Conservation (phyloP, 2,888 invertebrate species). For the Eurois occulta region DNA sequence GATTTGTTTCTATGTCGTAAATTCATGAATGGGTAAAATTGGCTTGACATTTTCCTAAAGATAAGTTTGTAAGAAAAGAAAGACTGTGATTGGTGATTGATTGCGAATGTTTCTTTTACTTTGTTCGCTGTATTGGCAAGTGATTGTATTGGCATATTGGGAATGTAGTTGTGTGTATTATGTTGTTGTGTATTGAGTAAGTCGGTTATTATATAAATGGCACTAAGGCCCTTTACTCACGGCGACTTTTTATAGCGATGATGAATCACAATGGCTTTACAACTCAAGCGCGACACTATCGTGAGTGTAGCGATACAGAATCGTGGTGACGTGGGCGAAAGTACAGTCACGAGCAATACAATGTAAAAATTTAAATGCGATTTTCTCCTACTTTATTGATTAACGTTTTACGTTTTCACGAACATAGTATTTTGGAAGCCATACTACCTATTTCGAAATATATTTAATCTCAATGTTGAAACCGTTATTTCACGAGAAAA, state of each 20-base stretch:
- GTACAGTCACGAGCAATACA: not conserved
- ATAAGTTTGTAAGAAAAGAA: slow-evolving; percentile 67
- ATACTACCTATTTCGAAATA: not conserved
- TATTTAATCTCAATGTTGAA: not conserved
- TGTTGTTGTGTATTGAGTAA: slow-evolving; percentile 13
- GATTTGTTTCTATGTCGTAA: slow-evolving; percentile 83
- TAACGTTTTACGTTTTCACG: not conserved
- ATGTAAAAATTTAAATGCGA: not conserved
- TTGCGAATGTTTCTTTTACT: slow-evolving; percentile 51
- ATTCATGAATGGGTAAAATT: slow-evolving; percentile 81
- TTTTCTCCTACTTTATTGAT: not conserved
- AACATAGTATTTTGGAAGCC: not conserved
- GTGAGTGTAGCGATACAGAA: not conserved
- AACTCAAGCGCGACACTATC: not conserved
- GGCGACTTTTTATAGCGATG: not conserved
- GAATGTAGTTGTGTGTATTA: slow-evolving; percentile 22
- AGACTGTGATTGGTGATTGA: slow-evolving; percentile 55
- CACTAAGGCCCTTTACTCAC: not conserved
- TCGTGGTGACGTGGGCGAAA: not conserved
- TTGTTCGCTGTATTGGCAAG: slow-evolving; percentile 39
- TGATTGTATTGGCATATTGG: slow-evolving; percentile 45
- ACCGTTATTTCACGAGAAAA: not conserved
- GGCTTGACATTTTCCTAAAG: slow-evolving; percentile 68
- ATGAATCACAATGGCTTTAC: not conserved
- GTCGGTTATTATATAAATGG: not conserved